These are phyloP conservation scores for Cyprichromis sp. DNA, from an alignment of 2,113 vertebrate species.

Conservation along the genomic window DNA sequence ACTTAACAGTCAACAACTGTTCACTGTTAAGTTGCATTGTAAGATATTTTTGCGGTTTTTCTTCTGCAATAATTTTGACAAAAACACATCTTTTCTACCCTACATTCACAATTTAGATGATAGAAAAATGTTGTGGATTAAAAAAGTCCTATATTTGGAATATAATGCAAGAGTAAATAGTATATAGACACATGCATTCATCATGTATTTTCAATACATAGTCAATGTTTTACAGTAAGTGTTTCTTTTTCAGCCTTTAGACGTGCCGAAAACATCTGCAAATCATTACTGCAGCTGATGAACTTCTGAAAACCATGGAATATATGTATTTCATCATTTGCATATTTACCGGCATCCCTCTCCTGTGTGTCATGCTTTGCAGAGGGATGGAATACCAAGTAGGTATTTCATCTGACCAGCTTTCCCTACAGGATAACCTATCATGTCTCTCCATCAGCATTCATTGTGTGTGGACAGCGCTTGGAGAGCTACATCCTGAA, in stretches of 20 bases:
- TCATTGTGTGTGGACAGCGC: slow-evolving; percentile 43
- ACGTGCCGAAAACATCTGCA: background rate
- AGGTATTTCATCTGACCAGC: slow-evolving; percentile 44
- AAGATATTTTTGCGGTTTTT: background rate
- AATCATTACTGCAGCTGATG: slow-evolving; percentile 7
- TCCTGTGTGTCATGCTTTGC: slow-evolving; percentile 43
- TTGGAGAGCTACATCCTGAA: slow-evolving; percentile 17
- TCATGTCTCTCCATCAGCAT: slow-evolving; percentile 51
- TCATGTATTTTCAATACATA: background rate
- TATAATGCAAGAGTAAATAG: background rate
- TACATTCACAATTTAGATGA: background rate
- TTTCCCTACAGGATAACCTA: slow-evolving; percentile 41
- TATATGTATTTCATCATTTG: slow-evolving; percentile 40
- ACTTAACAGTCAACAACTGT: background rate
- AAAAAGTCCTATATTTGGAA: background rate
- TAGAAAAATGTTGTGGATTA: background rate
- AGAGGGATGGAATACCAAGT: slow-evolving; percentile 56
- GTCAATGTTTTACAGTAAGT: background rate
- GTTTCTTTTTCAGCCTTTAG: background rate
- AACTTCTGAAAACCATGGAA: slow-evolving; percentile 17
- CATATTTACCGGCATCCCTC: slow-evolving; percentile 42
- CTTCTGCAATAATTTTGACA: background rate
- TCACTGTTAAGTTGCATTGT: background rate
- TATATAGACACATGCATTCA: background rate
- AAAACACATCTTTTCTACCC: background rate